These are phyloP conservation scores for Lacerta bilineata DNA, from an alignment of 2,797 vertebrate species.

Conservation along the genomic window DNA sequence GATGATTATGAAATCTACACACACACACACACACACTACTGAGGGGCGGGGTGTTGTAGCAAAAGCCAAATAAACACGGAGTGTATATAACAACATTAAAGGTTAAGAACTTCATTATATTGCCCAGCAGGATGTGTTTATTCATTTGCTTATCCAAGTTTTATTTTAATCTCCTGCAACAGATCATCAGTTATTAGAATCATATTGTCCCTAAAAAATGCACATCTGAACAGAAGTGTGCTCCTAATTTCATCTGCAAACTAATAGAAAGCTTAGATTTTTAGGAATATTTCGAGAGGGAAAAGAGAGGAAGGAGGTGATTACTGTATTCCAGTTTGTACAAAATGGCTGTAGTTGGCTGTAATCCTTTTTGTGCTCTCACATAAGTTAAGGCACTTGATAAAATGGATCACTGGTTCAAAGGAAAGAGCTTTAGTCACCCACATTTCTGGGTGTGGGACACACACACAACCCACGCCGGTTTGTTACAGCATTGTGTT, in stretches of 20 bases:
- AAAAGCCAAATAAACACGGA: background rate
- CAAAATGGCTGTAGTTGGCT: slow-evolving; percentile 24
- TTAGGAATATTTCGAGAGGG: background rate
- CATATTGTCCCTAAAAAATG: background rate
- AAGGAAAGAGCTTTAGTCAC: slow-evolving; percentile 27
- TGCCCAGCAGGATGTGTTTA: background rate
- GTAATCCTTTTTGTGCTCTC: slow-evolving; percentile 6
- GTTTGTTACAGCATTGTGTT: slow-evolving; percentile 46
- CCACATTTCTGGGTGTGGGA: slow-evolving; percentile 26
- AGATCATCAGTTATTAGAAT: background rate
- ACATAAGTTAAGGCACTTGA: background rate
- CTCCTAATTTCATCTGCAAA: background rate
- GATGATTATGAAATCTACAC: background rate
- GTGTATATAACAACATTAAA: background rate
- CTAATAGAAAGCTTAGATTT: background rate
- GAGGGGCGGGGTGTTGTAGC: too few species aligned
- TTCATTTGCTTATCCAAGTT: background rate
- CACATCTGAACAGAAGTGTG: background rate
- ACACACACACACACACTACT: background rate
- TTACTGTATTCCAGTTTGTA: slow-evolving; percentile 41
- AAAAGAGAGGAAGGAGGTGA: background rate
- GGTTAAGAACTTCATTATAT: background rate
- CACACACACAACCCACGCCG: slow-evolving; percentile 16
- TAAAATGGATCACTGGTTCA: background rate
- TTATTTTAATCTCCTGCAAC: background rate